phyloP scores from a whole-genome alignment of 1,140 invertebrate genomes.

The Neodiprion pinetum region DNA sequence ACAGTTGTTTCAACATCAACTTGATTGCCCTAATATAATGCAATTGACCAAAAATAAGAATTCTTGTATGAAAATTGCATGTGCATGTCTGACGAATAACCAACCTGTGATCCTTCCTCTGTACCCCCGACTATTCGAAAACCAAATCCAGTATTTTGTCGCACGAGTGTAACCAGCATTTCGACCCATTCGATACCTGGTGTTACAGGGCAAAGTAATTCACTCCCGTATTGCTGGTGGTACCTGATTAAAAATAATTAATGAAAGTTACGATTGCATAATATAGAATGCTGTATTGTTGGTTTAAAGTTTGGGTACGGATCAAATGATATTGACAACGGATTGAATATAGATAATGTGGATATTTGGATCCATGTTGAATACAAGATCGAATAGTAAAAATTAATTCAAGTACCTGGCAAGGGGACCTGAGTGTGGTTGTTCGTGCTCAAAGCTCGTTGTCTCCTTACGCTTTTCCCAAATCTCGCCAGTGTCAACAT shows the following conservation, averaged over 20 bases:
- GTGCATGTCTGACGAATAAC: slow-evolving; percentile 28
- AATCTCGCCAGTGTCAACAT: slow-evolving; percentile 59
- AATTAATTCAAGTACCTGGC: slow-evolving; percentile 49
- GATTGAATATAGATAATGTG: not conserved
- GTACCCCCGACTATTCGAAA: slow-evolving; percentile 99
- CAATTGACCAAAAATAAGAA: not conserved
- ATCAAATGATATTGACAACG: slow-evolving; percentile 15
- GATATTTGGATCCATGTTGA: not conserved
- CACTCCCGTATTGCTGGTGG: slow-evolving; percentile 49
- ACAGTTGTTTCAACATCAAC: too few relatives aligned
- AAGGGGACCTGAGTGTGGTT: slow-evolving; percentile 65
- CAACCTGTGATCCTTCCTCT: slow-evolving; percentile 94
- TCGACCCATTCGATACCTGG: slow-evolving; percentile 72
- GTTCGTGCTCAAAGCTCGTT: slow-evolving; percentile 74
- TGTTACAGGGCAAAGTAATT: slow-evolving; percentile 56
- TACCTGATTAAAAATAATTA: slow-evolving; percentile 42
- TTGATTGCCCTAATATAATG: slow-evolving; percentile 18
- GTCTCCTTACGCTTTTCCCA: slow-evolving; percentile 68
- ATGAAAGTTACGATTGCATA: slow-evolving; percentile 19
- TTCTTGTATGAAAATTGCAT: not conserved
- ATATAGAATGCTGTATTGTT: slow-evolving; percentile 14
- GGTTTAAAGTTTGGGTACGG: not conserved
- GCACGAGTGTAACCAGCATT: slow-evolving; percentile 78
- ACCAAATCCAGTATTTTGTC: slow-evolving; percentile 91
- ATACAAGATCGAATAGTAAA: not conserved